A percentile compares a stretch with the other conserved stretches of the same genome.
These are phyloP conservation scores for Lacerta viridis DNA, from an alignment of 2,797 vertebrate species.

Conservation along the genomic window DNA sequence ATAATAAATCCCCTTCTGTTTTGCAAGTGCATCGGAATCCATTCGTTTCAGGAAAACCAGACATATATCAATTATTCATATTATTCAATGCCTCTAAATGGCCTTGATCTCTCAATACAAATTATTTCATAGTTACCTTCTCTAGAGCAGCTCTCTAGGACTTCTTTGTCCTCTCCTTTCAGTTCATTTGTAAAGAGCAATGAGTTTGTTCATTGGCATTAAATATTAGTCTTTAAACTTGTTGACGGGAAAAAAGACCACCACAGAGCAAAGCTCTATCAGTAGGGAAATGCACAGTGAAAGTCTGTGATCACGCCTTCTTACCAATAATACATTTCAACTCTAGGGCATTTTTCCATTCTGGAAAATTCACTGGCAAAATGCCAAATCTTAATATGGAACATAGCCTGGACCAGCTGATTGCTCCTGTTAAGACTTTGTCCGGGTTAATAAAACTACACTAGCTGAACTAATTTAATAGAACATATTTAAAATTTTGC, in stretches of 20 bases:
- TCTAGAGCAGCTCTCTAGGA: background rate
- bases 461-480: background rate
- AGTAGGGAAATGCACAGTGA: background rate
- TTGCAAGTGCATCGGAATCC: background rate
- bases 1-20: background rate
- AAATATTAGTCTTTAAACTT: background rate
- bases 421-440: background rate
- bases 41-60: background rate
- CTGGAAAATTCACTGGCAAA: constrained; percentile 16
- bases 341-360: background rate
- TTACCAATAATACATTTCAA: background rate
- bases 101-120: background rate
- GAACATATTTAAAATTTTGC: background rate
- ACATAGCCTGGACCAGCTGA: background rate
- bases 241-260: background rate
- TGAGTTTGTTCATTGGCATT: background rate
- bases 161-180: background rate
- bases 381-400: background rate
- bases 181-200: background rate
- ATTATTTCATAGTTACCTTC: background rate
- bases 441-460: background rate
- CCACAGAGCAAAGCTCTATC: background rate
- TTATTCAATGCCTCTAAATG: background rate
- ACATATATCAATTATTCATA: background rate
- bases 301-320: background rate